Conservation (phyloP, 2,797 vertebrate genomes). For the Sphenodon punctatus region DNA sequence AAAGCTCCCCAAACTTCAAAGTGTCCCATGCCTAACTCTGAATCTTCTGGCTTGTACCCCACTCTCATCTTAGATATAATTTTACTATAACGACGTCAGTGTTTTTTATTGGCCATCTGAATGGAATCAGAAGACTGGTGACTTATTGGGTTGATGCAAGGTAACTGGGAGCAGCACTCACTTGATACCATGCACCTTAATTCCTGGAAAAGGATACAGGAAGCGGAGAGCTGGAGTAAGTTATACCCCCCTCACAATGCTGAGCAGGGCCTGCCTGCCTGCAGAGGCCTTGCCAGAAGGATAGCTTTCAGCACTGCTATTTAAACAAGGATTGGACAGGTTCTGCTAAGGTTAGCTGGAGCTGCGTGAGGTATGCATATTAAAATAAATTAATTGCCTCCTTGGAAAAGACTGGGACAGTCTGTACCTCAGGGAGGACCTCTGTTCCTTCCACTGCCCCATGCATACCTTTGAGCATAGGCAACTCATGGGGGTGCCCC, state of each 20-base stretch:
- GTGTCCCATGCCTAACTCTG: no score
- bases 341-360: no score
- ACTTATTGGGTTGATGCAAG: no score
- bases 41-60: no score
- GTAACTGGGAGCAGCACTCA: no score
- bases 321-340: not conserved
- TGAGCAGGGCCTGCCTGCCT: not conserved
- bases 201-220: not conserved
- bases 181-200: not conserved
- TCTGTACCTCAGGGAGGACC: not conserved
- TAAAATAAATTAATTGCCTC: not conserved
- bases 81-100: no score
- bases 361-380: not conserved
- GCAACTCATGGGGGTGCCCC: no score
- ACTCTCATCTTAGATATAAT: no score
- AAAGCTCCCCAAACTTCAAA: no score
- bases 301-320: no score
- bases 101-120: no score
- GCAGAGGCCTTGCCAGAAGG: not conserved
- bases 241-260: not conserved
- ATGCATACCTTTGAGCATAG: not conserved
- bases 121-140: no score
- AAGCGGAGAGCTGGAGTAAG: not conserved
- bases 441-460: not conserved
- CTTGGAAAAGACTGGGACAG: not conserved